Percentiles rank a stretch among this genome's conserved stretches.
Evolutionary conservation across 2,888 invertebrate genomes (phyloP).

Genomic region (Coronaproctus castanopsis): DNA sequence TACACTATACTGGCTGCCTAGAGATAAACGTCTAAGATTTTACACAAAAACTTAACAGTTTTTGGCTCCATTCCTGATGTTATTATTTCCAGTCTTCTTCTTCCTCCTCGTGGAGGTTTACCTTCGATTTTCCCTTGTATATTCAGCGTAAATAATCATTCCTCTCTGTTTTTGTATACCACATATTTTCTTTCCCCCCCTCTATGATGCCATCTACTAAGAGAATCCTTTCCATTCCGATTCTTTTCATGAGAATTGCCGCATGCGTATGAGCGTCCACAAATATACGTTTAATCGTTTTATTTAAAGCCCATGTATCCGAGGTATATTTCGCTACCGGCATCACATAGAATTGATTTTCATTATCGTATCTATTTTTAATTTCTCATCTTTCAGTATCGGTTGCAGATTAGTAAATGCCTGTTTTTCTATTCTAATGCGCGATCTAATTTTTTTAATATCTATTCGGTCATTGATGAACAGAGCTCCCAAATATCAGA

Average conservation of each 20-base stretch:
- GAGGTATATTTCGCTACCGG: neutral
- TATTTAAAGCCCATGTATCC: neutral
- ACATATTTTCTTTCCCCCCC: neutral
- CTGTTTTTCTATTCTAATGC: neutral
- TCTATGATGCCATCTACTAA: no score
- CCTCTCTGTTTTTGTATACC: neutral
- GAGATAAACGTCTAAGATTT: no score
- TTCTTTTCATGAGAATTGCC: neutral
- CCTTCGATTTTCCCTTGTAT: neutral
- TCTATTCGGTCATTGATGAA: neutral
- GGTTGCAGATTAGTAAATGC: neutral
- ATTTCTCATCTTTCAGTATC: neutral
- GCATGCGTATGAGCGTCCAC: neutral
- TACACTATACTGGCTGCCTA: no score
- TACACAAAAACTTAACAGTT: no score
- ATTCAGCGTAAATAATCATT: neutral
- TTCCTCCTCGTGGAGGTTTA: neutral
- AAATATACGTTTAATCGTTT: neutral
- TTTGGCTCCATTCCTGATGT: neutral
- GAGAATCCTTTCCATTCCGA: no score
- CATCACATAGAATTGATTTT: neutral
- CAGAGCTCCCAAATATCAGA: neutral
- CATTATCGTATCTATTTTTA: neutral
- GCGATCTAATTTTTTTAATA: neutral
- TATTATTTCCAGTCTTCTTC: neutral